Percentiles rank a stretch among this genome's conserved stretches.
Conservation (phyloP, 2,113 vertebrate genomes). For the Bettongia penicillata region DNA sequence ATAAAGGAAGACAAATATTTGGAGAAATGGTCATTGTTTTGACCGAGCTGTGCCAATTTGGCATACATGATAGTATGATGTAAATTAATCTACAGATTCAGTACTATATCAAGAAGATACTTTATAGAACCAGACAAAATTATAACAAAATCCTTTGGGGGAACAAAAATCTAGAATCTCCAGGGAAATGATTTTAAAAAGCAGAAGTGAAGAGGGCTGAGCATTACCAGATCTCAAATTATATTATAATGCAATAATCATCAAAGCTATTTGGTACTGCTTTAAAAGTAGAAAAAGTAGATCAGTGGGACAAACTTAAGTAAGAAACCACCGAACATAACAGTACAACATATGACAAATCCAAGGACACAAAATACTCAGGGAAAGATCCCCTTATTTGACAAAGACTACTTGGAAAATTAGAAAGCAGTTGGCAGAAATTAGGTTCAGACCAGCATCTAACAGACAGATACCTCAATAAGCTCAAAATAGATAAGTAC, state of each 20-base stretch:
- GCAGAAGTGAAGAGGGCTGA: background rate
- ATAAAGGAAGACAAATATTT: background rate
- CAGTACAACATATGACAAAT: background rate
- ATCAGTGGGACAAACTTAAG: background rate
- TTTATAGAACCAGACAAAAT: background rate
- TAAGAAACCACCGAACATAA: background rate
- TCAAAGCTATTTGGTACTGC: background rate
- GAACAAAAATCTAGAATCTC: background rate
- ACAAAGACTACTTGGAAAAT: background rate
- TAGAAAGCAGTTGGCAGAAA: background rate
- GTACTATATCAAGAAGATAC: background rate
- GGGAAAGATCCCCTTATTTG: background rate
- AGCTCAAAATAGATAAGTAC: too few species aligned
- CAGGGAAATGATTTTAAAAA: background rate
- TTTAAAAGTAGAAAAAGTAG: background rate
- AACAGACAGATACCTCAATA: background rate
- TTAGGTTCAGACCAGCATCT: background rate
- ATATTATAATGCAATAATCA: background rate
- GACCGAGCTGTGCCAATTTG: background rate
- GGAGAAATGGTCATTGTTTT: background rate
- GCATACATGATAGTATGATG: background rate
- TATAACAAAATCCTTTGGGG: background rate
- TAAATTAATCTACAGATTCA: background rate
- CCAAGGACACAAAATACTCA: background rate
- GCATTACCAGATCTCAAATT: background rate